These are phyloP conservation scores for Aurelia aurita complex sp. Pacific DNA, from an alignment of 30 jellyfish, hydroid and myxozoan genomes.

Conservation along the genomic window DNA sequence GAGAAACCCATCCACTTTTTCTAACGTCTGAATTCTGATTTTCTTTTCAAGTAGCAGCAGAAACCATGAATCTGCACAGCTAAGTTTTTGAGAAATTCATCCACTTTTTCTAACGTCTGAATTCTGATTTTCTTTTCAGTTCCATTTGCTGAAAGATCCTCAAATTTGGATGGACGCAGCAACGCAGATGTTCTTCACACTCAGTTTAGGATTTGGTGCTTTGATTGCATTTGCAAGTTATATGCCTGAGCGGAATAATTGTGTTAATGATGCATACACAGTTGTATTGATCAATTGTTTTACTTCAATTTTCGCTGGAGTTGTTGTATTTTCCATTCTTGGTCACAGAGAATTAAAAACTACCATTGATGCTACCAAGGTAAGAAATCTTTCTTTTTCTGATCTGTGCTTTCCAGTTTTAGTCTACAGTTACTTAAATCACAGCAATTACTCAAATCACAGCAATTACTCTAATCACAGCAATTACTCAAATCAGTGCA, in stretches of 20 bases:
- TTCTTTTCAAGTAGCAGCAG: too few species aligned
- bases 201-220: conserved; percentile 98
- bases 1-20: too few species aligned
- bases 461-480: too few species aligned
- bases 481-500: too few species aligned
- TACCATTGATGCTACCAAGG: conserved; percentile 85
- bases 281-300: conserved; percentile 88
- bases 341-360: conserved; percentile 84
- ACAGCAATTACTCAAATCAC: too few species aligned
- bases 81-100: too few species aligned
- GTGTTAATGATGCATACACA: conserved; percentile 87
- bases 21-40: too few species aligned
- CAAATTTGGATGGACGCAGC: conserved; percentile 99
- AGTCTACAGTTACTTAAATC: too few species aligned
- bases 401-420: too few species aligned
- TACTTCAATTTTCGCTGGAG: conserved; percentile 93
- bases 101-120: too few species aligned
- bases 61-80: too few species aligned
- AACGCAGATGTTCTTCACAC: conserved; percentile 94
- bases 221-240: conserved; percentile 93
- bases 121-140: conserved; percentile 37
- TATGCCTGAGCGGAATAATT: conserved; percentile 92
- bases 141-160: conserved; percentile 66
- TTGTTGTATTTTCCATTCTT: conserved; percentile 91
- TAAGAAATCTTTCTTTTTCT: neutral